Evolutionary conservation across 2,113 vertebrate species (phyloP).

Genomic region (Nettapus auritus): DNA sequence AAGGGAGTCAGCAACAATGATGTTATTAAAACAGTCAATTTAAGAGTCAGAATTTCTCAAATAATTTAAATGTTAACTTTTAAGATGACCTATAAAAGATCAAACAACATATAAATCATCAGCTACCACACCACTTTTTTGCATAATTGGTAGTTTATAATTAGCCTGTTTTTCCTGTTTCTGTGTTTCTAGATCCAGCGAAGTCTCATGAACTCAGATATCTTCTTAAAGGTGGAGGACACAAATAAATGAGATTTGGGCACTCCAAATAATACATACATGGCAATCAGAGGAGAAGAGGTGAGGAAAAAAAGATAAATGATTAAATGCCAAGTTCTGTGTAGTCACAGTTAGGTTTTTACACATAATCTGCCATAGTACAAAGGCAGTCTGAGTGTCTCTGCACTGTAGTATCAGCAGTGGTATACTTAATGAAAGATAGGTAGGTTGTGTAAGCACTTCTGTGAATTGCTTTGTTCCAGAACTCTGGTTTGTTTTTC

Average conservation of each 20-base stretch:
- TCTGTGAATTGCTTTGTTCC: neutral
- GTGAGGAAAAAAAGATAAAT: neutral
- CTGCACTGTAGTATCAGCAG: neutral
- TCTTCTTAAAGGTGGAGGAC: neutral
- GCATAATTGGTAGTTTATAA: slow-evolving; percentile 12
- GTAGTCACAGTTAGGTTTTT: neutral
- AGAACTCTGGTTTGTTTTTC: neutral
- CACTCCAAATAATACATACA: neutral
- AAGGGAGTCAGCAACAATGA: slow-evolving; percentile 26
- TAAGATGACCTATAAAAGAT: slow-evolving; percentile 47
- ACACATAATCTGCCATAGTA: neutral
- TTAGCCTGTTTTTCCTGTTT: neutral
- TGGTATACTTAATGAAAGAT: fast-evolving
- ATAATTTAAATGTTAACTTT: slow-evolving; percentile 64
- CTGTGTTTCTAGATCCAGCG: neutral
- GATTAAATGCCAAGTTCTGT: neutral
- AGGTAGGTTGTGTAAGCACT: neutral
- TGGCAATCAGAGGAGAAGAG: neutral
- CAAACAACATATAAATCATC: slow-evolving; percentile 42
- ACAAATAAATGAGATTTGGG: neutral
- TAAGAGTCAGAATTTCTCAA: slow-evolving; percentile 53
- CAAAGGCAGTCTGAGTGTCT: neutral
- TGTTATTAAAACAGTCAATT: slow-evolving; percentile 48
- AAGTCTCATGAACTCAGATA: neutral
- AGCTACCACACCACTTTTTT: neutral